Evolutionary conservation across 1,140 invertebrate genomes (phyloP), one percentile per base, ranked within the genome.

Genomic region (Heliconius congener): DNA sequence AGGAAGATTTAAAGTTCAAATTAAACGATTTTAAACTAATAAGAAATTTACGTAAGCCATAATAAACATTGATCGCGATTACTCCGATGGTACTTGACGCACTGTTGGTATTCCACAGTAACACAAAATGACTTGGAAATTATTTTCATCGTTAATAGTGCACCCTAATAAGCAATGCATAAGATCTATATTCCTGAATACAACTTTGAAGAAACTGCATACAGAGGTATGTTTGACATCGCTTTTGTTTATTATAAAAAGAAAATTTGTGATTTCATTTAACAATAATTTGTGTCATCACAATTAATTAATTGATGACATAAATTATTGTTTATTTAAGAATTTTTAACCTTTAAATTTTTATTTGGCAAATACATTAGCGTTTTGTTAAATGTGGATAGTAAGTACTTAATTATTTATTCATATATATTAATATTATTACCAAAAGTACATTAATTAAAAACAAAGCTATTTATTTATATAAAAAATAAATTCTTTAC

Each of bases 91-190:
- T 13, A 66, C 60, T 66, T 3, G 60, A 66, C 60, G 60, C 13
- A 66, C 60, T 66, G 9, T 30, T 30, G 1, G 60, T 66, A 27
- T 60, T 60, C 50, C 55, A 46, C 13, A 23, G n/a, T 66, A 66
- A 66, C 0, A 79, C 39, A 85, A 19, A 18, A 88, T 87, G 86
- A 82, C 78, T 52, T 85, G 76, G 79, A 82, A 82, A 16, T 76
- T 86, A 57, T n/a, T 87, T 37, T 78, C 74, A 55, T 78, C 72
- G 18, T 46, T 79, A 18, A 83, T 84, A 82, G 84, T 87, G 50
- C 85, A 82, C 80, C 77, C 74, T 84, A 87, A 79, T 60, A 18
- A 23, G 19, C n/a, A 55, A 46, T 66, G 23, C 52, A 55, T 84
- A 83, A 84, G 76, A 73, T 81, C 82, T 23, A 75, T 79, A 57